These are phyloP conservation scores for Acanthaster planci DNA, from an alignment of 35 echinoderm and acorn worm genomes.

Conservation along the genomic window DNA sequence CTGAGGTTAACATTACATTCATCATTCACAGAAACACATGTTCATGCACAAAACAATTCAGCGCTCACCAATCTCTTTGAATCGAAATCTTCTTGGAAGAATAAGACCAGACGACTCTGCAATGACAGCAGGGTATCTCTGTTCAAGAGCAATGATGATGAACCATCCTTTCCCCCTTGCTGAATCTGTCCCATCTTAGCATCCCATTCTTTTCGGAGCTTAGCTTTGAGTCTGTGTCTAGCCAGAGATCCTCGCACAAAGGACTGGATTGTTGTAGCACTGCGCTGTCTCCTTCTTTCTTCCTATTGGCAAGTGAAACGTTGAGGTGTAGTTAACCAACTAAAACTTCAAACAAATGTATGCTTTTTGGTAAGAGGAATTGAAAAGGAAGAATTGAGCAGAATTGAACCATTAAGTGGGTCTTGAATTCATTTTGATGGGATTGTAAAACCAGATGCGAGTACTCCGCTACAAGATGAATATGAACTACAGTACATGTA, in stretches of 20 bases:
- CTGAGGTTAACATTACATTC: too few relatives aligned
- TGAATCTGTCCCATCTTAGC: neutral
- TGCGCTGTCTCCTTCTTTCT: constrained; percentile 40
- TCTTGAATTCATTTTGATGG: too few relatives aligned
- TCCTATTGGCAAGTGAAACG: constrained; percentile 27
- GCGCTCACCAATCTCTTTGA: constrained; percentile 57
- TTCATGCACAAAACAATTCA: too few relatives aligned
- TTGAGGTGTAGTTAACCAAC: too few relatives aligned
- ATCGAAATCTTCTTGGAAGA: constrained; percentile 47
- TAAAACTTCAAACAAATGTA: too few relatives aligned
- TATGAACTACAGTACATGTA: too few relatives aligned
- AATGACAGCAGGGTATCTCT: constrained; percentile 17
- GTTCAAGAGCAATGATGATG: neutral
- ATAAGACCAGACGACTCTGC: constrained; percentile 46
- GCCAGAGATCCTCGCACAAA: constrained; percentile 63
- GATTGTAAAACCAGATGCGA: too few relatives aligned
- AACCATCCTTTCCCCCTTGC: neutral
- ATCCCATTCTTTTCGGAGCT: constrained; percentile 51
- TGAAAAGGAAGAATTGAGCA: too few relatives aligned
- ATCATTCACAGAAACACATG: too few relatives aligned
- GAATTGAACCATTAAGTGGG: too few relatives aligned
- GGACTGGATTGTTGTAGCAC: constrained; percentile 64
- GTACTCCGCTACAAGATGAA: too few relatives aligned
- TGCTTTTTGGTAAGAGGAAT: too few relatives aligned
- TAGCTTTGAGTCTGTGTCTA: constrained; percentile 32